Base-by-base conservation (phyloP, 2,888 invertebrate genomes). In the Pristionchus fissidentatus region DNA sequence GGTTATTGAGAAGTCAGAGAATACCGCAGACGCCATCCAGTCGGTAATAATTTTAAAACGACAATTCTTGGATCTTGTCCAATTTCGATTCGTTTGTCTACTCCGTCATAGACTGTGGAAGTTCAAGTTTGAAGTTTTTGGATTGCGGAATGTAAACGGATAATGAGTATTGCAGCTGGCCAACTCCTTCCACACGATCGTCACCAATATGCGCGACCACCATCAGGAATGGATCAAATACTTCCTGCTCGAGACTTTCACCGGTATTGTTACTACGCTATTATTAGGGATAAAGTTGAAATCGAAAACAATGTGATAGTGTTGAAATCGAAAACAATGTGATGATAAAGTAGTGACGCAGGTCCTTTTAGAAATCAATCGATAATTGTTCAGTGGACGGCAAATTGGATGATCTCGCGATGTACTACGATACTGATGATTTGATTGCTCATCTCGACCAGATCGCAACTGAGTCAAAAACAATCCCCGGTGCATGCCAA, bases 361-460 rank as follows among this genome's bases (percentile, higher is more conserved):
- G 13, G n/a, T n/a, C n/a, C n/a, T n/a, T 62, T n/a, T 13, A 35
- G 5, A 32, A 32, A 13, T 60, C 22, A 26, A 70, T 5, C n/a
- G 3, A 43, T 4, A 7, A 35, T 49, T 49, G 22, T 77, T 29
- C 32, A 75, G 75, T 46, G 0, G 46, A 46, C 32, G 75, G 75
- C 0, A 32, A 46, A 5, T 49, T 77, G 49, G 75, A 77, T 15
- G 49, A 77, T 19, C 75, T 77, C 0, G 46, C 49, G 19, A 26
- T 77, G n/a, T 77, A 77, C 75, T 49, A 77, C 75, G 75, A 77
- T n/a, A 8, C 32, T 32, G 80, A 60, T n/a, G 80, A 41, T 10
- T n/a, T 62, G 22, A 32, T 22, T 32, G 46, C 60, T 2, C 62
- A 60, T 38, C 60, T 81, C 8, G 32, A 43, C 15, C 43, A 62